These are phyloP conservation scores for Rallus limicola DNA, from an alignment of 2,113 vertebrate genomes.

Conservation along the genomic window DNA sequence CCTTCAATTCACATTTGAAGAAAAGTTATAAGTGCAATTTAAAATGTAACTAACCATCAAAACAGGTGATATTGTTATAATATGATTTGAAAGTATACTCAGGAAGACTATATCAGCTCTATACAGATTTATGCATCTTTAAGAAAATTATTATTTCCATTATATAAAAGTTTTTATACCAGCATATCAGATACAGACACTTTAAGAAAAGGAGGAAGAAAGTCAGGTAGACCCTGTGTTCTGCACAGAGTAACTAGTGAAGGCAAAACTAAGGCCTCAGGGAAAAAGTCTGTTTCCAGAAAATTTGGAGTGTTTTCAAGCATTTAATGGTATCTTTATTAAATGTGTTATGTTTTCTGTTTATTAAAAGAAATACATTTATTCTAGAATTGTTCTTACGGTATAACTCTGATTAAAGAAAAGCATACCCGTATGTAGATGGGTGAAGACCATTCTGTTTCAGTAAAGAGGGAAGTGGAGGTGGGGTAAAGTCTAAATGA, in stretches of 20 bases:
- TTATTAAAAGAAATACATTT: not conserved
- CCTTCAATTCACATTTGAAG: not conserved
- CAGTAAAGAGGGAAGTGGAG: not conserved
- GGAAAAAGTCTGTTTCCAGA: not conserved
- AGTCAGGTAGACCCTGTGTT: not conserved
- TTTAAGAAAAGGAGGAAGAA: not conserved
- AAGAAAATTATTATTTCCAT: not conserved
- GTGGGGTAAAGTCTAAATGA: not conserved
- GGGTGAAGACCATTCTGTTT: not conserved
- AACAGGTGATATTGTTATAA: not conserved
- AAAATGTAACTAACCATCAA: not conserved
- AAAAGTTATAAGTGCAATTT: not conserved
- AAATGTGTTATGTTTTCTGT: not conserved
- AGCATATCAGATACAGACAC: conserved; percentile 16
- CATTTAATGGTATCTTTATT: not conserved
- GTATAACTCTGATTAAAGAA: not conserved
- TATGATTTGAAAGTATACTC: not conserved
- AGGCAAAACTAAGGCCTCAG: not conserved
- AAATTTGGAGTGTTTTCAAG: not conserved
- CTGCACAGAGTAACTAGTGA: not conserved
- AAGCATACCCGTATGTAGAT: not conserved
- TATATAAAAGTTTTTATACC: not conserved
- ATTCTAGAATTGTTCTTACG: not conserved
- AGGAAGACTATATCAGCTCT: not conserved
- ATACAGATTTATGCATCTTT: not conserved